phyloP scores from a whole-genome alignment of 2,113 vertebrate genomes.

The Bombycilla garrulus region DNA sequence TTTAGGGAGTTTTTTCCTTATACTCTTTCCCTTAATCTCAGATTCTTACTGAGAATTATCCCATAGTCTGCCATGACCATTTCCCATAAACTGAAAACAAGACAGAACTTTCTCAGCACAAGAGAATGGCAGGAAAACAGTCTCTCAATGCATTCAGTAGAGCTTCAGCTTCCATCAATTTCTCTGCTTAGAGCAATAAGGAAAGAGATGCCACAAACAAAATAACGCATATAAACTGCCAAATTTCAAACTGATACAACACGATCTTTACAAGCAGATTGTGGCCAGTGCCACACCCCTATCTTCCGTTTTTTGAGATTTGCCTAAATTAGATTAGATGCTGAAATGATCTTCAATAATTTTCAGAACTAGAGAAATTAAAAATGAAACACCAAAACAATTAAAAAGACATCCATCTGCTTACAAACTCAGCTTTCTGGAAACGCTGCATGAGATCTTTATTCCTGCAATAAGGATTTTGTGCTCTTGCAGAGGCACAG shows the following conservation, averaged over 20 bases:
- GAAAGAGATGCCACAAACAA: not conserved
- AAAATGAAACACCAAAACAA: not conserved
- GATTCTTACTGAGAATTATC: not conserved
- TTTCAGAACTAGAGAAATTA: not conserved
- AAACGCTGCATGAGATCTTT: not conserved
- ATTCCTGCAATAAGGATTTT: not conserved
- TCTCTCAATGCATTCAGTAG: not conserved
- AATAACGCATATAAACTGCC: not conserved
- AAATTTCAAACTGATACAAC: not conserved
- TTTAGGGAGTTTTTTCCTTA: not conserved
- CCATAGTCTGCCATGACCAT: too few relatives aligned
- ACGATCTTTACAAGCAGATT: not conserved
- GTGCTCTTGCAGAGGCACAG: not conserved
- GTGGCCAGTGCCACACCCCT: not conserved
- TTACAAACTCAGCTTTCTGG: not conserved
- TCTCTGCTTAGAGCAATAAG: not conserved
- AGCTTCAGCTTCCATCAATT: not conserved
- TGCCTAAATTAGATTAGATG: not conserved
- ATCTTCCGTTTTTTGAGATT: not conserved
- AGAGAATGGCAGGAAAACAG: rapidly evolving
- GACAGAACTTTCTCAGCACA: not conserved
- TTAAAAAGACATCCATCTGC: not conserved
- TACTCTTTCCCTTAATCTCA: not conserved
- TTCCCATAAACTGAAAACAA: not conserved
- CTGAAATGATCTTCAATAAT: not conserved